Conservation (phyloP, 1,140 invertebrate genomes). For the Daktulosphaira vitifoliae region DNA sequence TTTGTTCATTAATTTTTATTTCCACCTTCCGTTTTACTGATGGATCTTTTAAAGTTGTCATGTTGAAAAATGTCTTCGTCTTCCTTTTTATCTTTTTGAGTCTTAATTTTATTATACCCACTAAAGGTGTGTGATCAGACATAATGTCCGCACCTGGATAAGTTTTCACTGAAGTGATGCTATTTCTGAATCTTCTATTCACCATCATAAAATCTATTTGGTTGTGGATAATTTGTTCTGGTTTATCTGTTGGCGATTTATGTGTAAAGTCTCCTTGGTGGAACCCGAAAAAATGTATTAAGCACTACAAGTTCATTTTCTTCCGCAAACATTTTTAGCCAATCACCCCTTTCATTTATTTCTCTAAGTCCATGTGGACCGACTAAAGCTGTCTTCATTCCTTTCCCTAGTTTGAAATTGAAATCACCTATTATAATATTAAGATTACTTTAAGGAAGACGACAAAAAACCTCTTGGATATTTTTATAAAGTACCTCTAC, state of each 20-base stretch:
- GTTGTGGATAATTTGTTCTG: slow-evolving; percentile 39
- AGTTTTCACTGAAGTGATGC: slow-evolving; percentile 39
- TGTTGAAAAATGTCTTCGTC: slow-evolving; percentile 9
- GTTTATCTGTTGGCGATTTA: slow-evolving; percentile 40
- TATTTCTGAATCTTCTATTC: slow-evolving; percentile 40
- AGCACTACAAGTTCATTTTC: slow-evolving; percentile 40
- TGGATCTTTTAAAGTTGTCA: slow-evolving; percentile 15
- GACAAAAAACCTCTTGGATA: slow-evolving; percentile 39
- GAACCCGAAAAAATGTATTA: slow-evolving; percentile 41
- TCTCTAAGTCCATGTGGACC: slow-evolving; percentile 38
- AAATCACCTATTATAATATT: slow-evolving; percentile 39
- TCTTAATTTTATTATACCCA: slow-evolving; percentile 32
- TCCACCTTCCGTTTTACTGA: slow-evolving; percentile 1
- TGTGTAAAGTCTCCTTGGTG: slow-evolving; percentile 40
- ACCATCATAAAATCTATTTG: slow-evolving; percentile 43
- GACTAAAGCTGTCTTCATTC: slow-evolving; percentile 15
- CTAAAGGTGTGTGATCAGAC: slow-evolving; percentile 42
- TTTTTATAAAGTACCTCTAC: slow-evolving; percentile 33
- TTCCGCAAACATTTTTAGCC: slow-evolving; percentile 40
- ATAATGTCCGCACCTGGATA: slow-evolving; percentile 35
- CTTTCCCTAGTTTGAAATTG: slow-evolving; percentile 39
- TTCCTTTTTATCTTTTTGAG: slow-evolving; percentile 18
- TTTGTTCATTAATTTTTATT: slow-evolving; percentile 19
- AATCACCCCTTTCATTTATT: slow-evolving; percentile 41
- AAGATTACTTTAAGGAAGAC: slow-evolving; percentile 34